Evolutionary conservation across 2,113 vertebrate species (phyloP), one percentile per base, ranked within the genome.

Genomic region (Alouatta palliata): DNA sequence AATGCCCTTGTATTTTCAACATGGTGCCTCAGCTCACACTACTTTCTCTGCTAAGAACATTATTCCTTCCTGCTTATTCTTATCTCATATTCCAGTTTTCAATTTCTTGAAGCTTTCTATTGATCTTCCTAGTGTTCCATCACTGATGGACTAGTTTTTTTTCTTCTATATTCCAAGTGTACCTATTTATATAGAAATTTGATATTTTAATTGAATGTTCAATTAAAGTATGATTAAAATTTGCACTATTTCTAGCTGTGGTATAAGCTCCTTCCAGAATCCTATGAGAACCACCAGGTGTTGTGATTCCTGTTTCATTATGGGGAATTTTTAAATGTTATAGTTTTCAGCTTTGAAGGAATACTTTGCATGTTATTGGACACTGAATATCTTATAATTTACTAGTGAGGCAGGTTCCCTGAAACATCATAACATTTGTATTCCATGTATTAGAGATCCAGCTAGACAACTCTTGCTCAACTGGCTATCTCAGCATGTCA

Each of bases 211-310:
- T 56, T 79, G 92, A 84, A 73, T 54, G 32, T 73, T 92, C 11
- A 87, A 16, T 77, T 68, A 61, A 76, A 83, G 37, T 87, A 91
- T 94, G 76, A 87, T 87, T 83, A 87, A 86, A 83, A 73, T n/a
- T 75, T 47, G 1, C 16, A 10, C 16, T 80, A n/a, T 70, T 8
- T 19, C 30, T 64, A 6, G 16, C 27, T 75, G 40, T 70, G 37
- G 32, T 12, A 17, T 17, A 94, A 84, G 21, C 30, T 88, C 17
- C 5, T 49, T 77, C 49, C 30, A 89, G 32, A 64, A 64, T 6
- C 35, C 11, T 84, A 1, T 21, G 43, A 49, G 12, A 83, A 21
- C 1, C 32, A 71, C 20, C 7, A 47, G 6, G 19, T 73, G 8
- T 6, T n/a, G 3, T 17, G 3, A 11, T 71, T 79, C 17, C 32